These are phyloP conservation scores for Lapara coniferarum DNA, from an alignment of 2,888 invertebrate genomes.

Conservation along the genomic window DNA sequence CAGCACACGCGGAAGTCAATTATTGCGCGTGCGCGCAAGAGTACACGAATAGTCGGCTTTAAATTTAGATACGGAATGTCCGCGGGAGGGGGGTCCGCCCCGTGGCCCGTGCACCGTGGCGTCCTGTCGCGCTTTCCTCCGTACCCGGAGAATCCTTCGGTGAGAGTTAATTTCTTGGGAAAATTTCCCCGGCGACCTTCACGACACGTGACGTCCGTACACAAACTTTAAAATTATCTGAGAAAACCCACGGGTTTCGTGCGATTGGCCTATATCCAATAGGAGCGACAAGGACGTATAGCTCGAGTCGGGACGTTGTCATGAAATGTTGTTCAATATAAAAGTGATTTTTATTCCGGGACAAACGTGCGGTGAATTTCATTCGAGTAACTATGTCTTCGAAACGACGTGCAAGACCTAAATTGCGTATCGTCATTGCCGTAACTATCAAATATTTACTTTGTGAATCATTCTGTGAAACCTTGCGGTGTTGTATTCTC, in stretches of 20 bases:
- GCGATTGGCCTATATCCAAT: constrained; percentile 81
- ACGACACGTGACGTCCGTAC: constrained; percentile 66
- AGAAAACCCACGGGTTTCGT: constrained; percentile 68
- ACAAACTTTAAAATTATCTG: constrained; percentile 73
- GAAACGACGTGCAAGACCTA: constrained; percentile 72
- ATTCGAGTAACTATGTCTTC: constrained; percentile 69
- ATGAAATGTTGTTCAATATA: constrained; percentile 68
- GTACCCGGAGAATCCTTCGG: constrained; percentile 72
- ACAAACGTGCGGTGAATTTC: constrained; percentile 58
- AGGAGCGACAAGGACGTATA: constrained; percentile 67
- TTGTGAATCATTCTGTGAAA: constrained; percentile 63
- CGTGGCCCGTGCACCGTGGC: constrained; percentile 89
- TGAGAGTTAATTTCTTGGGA: constrained; percentile 67
- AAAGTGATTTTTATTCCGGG: constrained; percentile 68
- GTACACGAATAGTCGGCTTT: constrained; percentile 81
- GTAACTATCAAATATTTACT: constrained; percentile 77
- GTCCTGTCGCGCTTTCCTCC: constrained; percentile 77
- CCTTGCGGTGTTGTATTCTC: constrained; percentile 46
- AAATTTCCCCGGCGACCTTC: constrained; percentile 59
- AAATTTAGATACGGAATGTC: constrained; percentile 82
- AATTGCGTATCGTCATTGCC: constrained; percentile 74
- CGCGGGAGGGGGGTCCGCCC: constrained; percentile 85
- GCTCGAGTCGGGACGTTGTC: constrained; percentile 66
- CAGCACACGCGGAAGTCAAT: constrained; percentile 81
- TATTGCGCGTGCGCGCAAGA: constrained; percentile 77